Percentiles rank a stretch among this genome's conserved stretches.
Evolutionary conservation across 1,140 invertebrate genomes (phyloP).

Genomic region (Lepidurus arcticus): DNA sequence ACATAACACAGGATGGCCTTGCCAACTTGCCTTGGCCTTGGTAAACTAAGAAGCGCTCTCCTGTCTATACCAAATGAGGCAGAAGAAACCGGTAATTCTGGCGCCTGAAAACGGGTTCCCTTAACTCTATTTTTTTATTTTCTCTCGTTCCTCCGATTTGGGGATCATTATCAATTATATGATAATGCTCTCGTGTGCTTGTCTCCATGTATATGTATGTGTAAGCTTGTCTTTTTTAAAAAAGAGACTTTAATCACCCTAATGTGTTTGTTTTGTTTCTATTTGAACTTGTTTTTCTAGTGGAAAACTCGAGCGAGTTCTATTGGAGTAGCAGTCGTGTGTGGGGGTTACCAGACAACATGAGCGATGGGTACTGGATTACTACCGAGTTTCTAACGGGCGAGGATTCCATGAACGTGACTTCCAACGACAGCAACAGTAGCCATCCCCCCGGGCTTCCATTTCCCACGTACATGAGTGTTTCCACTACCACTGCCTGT

Average conservation of each 20-base stretch:
- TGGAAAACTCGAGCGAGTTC: background rate
- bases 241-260: background rate
- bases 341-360: background rate
- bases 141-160: background rate
- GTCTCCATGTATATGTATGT: background rate
- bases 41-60: conserved; percentile 10
- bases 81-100: conserved; percentile 12
- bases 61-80: background rate
- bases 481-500: conserved; percentile 73
- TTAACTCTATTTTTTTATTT: background rate
- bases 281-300: background rate
- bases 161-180: background rate
- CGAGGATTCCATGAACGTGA: background rate
- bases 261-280: conserved; percentile 1
- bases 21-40: conserved; percentile 16
- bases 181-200: background rate
- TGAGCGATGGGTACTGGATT: background rate
- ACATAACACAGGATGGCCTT: conserved; percentile 7
- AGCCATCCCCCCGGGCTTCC: conserved; percentile 24
- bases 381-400: background rate
- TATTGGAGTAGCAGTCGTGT: background rate
- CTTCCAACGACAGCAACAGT: background rate
- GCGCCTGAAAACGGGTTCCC: background rate
- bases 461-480: conserved; percentile 73
- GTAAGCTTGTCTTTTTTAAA: no score